phyloP scores from a whole-genome alignment of 2,113 vertebrate species.

The Tricholaema leucomelas region DNA sequence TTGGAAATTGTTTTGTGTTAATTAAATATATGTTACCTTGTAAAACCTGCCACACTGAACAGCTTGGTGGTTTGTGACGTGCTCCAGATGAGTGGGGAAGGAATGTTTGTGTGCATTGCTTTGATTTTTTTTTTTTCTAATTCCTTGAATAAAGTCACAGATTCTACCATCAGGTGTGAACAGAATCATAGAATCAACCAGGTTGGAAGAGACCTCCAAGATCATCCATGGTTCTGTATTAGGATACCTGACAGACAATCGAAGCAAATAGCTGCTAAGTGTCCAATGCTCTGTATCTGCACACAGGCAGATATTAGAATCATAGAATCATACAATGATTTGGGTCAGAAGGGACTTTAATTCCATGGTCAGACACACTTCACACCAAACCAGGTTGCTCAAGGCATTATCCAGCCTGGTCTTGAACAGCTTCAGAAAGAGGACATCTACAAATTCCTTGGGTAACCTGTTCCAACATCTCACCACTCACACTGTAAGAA shows the following conservation, averaged over 20 bases:
- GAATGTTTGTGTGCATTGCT: not conserved
- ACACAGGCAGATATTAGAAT: not conserved
- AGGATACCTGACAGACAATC: not conserved
- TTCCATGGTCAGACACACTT: too few species aligned
- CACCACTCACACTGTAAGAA: too few species aligned
- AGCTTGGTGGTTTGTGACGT: not conserved
- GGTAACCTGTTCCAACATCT: too few species aligned
- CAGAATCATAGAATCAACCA: too few species aligned
- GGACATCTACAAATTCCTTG: too few species aligned
- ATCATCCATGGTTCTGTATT: not conserved
- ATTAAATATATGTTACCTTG: slow-evolving; percentile 37
- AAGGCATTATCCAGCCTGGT: too few species aligned
- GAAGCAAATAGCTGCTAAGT: not conserved
- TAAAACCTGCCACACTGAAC: not conserved
- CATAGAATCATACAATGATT: too few species aligned
- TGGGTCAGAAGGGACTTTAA: too few species aligned
- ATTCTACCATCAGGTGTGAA: not conserved
- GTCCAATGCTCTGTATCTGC: not conserved
- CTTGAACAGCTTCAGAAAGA: too few species aligned
- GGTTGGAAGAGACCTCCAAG: too few species aligned
- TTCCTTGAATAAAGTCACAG: slow-evolving; percentile 47
- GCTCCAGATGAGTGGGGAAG: not conserved
- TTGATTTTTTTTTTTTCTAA: slow-evolving; percentile 36
- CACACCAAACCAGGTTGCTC: too few species aligned
- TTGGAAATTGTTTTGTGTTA: slow-evolving; percentile 27